Evolutionary conservation across 2,113 vertebrate genomes (phyloP), one percentile per base, ranked within the genome.

Genomic region (Narcine bancroftii): DNA sequence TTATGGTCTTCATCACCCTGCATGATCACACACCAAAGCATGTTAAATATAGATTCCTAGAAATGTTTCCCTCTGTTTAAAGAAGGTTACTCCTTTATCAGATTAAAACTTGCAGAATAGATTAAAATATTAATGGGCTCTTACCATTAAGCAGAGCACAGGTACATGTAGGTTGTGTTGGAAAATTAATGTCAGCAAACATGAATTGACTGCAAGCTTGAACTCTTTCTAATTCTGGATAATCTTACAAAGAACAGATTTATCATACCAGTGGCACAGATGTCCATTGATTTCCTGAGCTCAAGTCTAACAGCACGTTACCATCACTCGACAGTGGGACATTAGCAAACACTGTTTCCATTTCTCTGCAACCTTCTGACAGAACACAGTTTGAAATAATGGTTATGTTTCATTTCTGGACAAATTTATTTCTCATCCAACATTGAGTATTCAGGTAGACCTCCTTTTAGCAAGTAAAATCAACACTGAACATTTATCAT

Each of bases 281-380:
- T 91, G 89, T 69, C 63, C 26, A 69, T 69, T 29, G 89, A 69
- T 91, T 71, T 33, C 89, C 47, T 6, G 69, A 69, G 65, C 85
- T 11, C 36, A 89, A 26, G 26, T 66, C 85, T 63, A 89, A 65
- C 60, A 89, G 63, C 63, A 91, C 63, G 13, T 42, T 69, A 6
- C 65, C 89, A 19, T 69, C 39, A 71, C 89, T 69, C 47, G 89
- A 17, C 3, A 29, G 65, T 33, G 89, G 24, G 24, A 91, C 36
- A 29, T 66, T 45, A 91, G 36, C 89, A 91, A 91, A 29, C 4
- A 47, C 65, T 47, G 89, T 69, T 45, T 91, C 65, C 89, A 47
- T 91, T 91, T 69, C 89, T 91, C 47, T 63, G 39, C 89, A 91
- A 69, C 42, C 65, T 69, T 91, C 89, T 69, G 89, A 47, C 19